Evolutionary conservation across 64 coral and sea anemone genomes (phyloP), one percentile per base, ranked within the genome.

Genomic region (Astreopora myriophthalma): DNA sequence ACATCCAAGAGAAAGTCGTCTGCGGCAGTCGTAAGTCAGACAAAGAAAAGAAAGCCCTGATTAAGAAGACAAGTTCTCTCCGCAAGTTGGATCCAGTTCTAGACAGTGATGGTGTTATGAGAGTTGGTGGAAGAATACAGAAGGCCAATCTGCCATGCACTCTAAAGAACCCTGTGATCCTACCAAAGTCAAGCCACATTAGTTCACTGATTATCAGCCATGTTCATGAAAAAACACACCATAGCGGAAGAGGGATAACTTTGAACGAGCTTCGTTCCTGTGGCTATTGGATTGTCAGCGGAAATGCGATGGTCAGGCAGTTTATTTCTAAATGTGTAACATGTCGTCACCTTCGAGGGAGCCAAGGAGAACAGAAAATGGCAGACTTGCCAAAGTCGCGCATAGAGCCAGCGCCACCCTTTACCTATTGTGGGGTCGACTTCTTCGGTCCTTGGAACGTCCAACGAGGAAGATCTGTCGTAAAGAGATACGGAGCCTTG

Each of bases 301-400:
- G 48, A 60, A 89, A 66, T 44, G 17, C 87, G 14, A 74, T 74
- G 69, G 69, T 77, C 52, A 51, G 87, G 71, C 46, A 57, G 33
- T 61, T 89, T 61, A 77, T 89, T 62, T 75, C 71, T 8, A 51
- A 86, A 39, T 86, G 90, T 67, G 72, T 86, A 38, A 92, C 22
- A 31, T 92, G 91, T 78, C 83, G 83, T 69, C 32, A 70, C 35
- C 58, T 93, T 30, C 51, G 73, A 51, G 73, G 39, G 25, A 39
- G 71, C 1, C 22, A 28, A 24, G 82, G 74, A 70, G 57, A 93
- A 60, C 83, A 87, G 63, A 93, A 87, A 36, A 87, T 93, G 91
- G 83, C 82, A 29, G 91, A 93, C 20, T 69, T 93, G 8, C 91
- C 83, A 32, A 64, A 87, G 62, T 86, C 72, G 5, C 72, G 84